Percentiles rank a stretch among this genome's conserved stretches.
These are phyloP conservation scores for Trichosurus vulpecula DNA, from an alignment of 2,797 vertebrate species.

Conservation along the genomic window DNA sequence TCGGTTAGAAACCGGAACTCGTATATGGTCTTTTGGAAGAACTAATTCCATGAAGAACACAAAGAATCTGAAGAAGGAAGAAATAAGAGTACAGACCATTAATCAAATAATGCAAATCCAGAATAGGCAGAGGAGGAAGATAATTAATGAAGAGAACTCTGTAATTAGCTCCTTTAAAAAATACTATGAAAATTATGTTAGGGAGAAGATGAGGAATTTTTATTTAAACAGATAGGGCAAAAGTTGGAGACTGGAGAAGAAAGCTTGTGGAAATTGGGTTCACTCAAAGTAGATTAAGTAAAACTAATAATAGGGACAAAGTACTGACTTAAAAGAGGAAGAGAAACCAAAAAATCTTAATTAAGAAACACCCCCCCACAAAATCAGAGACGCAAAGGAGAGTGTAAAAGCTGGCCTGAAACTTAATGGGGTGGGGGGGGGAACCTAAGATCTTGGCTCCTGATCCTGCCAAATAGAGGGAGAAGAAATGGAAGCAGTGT, in stretches of 20 bases:
- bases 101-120: not conserved
- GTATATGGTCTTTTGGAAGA: not conserved
- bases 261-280: not conserved
- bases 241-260: not conserved
- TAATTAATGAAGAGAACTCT: not conserved
- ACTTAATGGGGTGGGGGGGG: not conserved
- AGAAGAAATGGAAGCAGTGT: not conserved
- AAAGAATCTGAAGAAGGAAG: not conserved
- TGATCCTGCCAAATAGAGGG: not conserved
- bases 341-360: not conserved
- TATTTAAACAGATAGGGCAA: not conserved
- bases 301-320: not conserved
- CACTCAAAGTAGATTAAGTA: not conserved
- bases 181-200: not conserved
- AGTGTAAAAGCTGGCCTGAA: not conserved
- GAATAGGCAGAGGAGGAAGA: not conserved
- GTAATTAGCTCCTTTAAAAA: not conserved
- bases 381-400: not conserved
- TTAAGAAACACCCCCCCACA: not conserved
- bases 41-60: not conserved
- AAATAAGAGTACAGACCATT: not conserved
- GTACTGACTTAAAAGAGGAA: not conserved
- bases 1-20: not conserved
- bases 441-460: not conserved
- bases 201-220: not conserved